Evolutionary conservation across 2,888 invertebrate species (phyloP).

Genomic region (Himalopsyche kuldschensis): DNA sequence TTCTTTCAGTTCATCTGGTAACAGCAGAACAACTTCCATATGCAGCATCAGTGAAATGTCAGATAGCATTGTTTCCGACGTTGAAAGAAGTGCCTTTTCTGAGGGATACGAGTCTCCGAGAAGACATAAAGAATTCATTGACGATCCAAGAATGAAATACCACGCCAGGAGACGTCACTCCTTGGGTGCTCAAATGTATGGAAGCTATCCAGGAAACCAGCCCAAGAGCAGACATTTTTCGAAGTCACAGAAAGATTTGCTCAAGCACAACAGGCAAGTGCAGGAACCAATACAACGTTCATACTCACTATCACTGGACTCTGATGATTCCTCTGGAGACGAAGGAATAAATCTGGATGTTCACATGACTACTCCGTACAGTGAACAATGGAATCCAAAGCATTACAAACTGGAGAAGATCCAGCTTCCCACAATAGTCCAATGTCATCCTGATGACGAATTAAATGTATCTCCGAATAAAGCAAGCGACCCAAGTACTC

Average conservation of each 20-base stretch:
- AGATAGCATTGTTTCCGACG: neutral
- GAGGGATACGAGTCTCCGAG: neutral
- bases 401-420: slow-evolving; percentile 16
- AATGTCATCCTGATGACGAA: neutral
- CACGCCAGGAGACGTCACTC: neutral
- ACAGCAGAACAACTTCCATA: neutral
- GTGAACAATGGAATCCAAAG: slow-evolving; percentile 35
- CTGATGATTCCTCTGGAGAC: slow-evolving; percentile 4
- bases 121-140: neutral
- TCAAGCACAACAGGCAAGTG: neutral
- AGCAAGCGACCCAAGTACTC: neutral
- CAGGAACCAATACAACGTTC: neutral
- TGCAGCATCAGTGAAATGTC: neutral
- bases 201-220: neutral
- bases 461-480: neutral
- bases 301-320: neutral
- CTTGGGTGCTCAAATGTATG: neutral
- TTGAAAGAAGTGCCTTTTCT: neutral
- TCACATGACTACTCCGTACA: slow-evolving; percentile 30
- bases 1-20: neutral
- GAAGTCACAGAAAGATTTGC: neutral
- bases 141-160: neutral
- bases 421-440: neutral
- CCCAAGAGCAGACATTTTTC: neutral
- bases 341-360: slow-evolving; percentile 31